Percentiles rank a stretch among this genome's conserved stretches.
phyloP scores from a whole-genome alignment of 2,888 invertebrate species.

The Eurytoma californica region DNA sequence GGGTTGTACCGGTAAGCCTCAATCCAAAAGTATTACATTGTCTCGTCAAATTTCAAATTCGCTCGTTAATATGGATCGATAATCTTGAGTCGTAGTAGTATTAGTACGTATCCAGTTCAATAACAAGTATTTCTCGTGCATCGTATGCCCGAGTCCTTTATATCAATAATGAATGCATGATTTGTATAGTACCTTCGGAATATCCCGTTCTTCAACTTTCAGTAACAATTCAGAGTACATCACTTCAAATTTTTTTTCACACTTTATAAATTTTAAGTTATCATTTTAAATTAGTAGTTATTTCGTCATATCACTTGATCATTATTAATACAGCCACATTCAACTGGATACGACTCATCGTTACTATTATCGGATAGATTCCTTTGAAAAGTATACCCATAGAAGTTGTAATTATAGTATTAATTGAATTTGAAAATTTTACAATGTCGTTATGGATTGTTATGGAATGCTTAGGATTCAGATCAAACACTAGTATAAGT shows the following conservation, averaged over 20 bases:
- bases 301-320: not conserved
- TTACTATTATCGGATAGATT: constrained; percentile 59
- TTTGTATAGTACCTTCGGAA: constrained; percentile 19
- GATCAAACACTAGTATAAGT: constrained; percentile 66
- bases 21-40: constrained; percentile 70
- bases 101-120: constrained; percentile 69
- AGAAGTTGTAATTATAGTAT: constrained; percentile 51
- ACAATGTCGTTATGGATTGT: constrained; percentile 62
- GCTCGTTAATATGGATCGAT: constrained; percentile 70
- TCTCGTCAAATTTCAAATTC: constrained; percentile 71
- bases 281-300: not conserved
- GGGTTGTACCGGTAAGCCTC: constrained; percentile 75
- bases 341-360: constrained; percentile 59
- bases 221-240: not conserved
- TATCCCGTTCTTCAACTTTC: not conserved
- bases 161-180: constrained; percentile 39
- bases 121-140: constrained; percentile 15
- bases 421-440: constrained; percentile 21
- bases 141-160: constrained; percentile 12
- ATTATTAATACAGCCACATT: constrained; percentile 23
- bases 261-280: not conserved
- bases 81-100: constrained; percentile 71
- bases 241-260: too few species aligned
- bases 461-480: constrained; percentile 70
- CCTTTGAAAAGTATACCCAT: constrained; percentile 57